phyloP scores from a whole-genome alignment of 1,140 invertebrate genomes.

The Formica selysi region DNA sequence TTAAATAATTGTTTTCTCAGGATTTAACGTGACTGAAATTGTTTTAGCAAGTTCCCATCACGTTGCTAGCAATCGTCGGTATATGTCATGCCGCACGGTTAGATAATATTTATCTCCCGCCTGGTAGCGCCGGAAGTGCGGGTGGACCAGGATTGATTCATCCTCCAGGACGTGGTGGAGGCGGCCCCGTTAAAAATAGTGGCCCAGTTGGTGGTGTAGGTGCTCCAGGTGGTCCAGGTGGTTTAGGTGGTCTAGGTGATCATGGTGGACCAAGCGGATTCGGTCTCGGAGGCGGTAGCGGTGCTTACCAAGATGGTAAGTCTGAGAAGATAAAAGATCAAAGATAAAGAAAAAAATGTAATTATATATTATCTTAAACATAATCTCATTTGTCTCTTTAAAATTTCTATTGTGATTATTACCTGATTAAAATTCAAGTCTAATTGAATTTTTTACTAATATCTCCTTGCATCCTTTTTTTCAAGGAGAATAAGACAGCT shows the following conservation, averaged over 20 bases:
- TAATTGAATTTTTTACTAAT: background rate
- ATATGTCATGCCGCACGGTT: constrained; percentile 85
- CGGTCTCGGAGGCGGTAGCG: constrained; percentile 74
- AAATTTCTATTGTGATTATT: constrained; percentile 10
- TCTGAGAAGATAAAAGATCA: constrained; percentile 52
- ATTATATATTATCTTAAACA: background rate
- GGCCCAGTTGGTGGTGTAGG: constrained; percentile 64
- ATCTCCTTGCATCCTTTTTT: background rate
- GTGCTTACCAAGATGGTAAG: constrained; percentile 74
- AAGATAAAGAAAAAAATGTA: constrained; percentile 61
- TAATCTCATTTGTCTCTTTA: background rate
- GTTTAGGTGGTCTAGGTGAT: constrained; percentile 42
- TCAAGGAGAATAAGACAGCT: background rate
- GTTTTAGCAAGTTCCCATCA: constrained; percentile 74
- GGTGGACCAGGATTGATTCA: constrained; percentile 85
- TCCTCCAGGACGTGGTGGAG: constrained; percentile 78
- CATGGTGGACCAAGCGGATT: constrained; percentile 58
- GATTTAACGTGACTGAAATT: constrained; percentile 2
- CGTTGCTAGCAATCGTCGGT: constrained; percentile 72
- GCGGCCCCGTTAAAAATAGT: constrained; percentile 67
- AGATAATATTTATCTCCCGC: constrained; percentile 89
- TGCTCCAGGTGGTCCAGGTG: constrained; percentile 75
- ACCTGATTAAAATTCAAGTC: background rate
- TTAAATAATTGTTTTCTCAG: background rate
- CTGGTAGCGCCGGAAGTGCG: constrained; percentile 86